A percentile compares a stretch with the other conserved stretches of the same genome.
Conservation (phyloP, 1,140 invertebrate species). For the Pseudachorutes palmiensis region DNA sequence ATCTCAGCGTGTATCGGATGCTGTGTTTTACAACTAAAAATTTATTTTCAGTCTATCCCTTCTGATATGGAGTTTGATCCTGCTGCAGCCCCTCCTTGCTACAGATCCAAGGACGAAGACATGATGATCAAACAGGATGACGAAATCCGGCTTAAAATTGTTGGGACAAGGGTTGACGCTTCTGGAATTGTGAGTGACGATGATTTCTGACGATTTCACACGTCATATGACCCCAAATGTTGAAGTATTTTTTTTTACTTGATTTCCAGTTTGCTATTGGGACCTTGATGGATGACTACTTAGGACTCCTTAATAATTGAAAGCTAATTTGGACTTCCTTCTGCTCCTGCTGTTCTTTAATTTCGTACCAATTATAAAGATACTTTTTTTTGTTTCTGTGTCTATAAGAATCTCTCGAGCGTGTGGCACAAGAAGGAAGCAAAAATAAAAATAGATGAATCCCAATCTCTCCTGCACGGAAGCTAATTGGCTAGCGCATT, state of each 20-base stretch:
- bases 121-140: conserved; percentile 95
- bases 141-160: conserved; percentile 96
- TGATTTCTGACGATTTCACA: too few relatives aligned
- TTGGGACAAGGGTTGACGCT: conserved; percentile 95
- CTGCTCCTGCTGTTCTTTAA: not conserved
- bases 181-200: conserved; percentile 67
- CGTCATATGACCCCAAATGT: too few relatives aligned
- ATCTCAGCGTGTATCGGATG: not conserved
- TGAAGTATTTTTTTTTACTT: too few relatives aligned
- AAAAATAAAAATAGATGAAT: too few relatives aligned
- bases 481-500: too few relatives aligned
- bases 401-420: not conserved
- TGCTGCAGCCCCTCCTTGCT: conserved; percentile 93
- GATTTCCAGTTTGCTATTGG: conserved; percentile 97
- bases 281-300: conserved; percentile 94
- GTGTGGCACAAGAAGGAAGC: too few relatives aligned
- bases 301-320: conserved; percentile 51
- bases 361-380: not conserved
- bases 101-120: conserved; percentile 98
- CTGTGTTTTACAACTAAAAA: conserved; percentile 16
- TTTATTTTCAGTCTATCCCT: conserved; percentile 78
- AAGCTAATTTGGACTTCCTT: too few relatives aligned
- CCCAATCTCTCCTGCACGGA: too few relatives aligned
- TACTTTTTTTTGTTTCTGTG: not conserved
- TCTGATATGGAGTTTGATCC: conserved; percentile 99